These are phyloP conservation scores for Periophthalmus magnuspinnatus DNA, from an alignment of 2,797 vertebrate species.

Conservation along the genomic window DNA sequence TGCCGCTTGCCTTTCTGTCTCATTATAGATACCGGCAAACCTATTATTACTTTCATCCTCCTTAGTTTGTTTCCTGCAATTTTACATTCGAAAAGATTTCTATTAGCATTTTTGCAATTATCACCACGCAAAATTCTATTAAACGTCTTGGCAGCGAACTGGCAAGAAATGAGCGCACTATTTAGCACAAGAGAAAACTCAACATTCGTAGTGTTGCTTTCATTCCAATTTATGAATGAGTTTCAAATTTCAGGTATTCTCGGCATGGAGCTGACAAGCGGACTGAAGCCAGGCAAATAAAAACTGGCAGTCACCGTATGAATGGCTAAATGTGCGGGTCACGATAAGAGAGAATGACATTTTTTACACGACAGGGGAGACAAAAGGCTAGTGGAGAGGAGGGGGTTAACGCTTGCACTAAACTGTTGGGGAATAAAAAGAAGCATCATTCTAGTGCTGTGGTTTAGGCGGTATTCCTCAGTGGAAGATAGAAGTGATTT, in stretches of 20 bases:
- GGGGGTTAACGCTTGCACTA: slow-evolving; percentile 65
- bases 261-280: slow-evolving; percentile 54
- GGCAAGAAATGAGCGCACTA: slow-evolving; percentile 60
- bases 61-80: slow-evolving; percentile 58
- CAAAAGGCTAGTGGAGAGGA: slow-evolving; percentile 47
- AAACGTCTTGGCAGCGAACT: slow-evolving; percentile 64
- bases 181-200: slow-evolving; percentile 42
- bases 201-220: slow-evolving; percentile 52
- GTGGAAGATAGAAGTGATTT: slow-evolving; percentile 65
- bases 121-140: slow-evolving; percentile 59
- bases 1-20: slow-evolving; percentile 33
- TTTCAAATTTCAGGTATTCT: slow-evolving; percentile 66
- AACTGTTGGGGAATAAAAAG: slow-evolving; percentile 55
- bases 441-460: slow-evolving; percentile 46
- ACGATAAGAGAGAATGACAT: slow-evolving; percentile 71
- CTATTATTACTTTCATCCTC: slow-evolving; percentile 36
- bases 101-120: slow-evolving; percentile 70
- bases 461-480: slow-evolving; percentile 47
- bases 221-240: slow-evolving; percentile 50
- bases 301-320: slow-evolving; percentile 64
- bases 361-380: slow-evolving; percentile 67
- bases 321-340: slow-evolving; percentile 64
- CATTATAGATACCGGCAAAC: slow-evolving; percentile 31
- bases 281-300: slow-evolving; percentile 67
- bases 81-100: slow-evolving; percentile 61